Evolutionary conservation across 2,113 vertebrate genomes (phyloP), one percentile per base, ranked within the genome.

Genomic region (Pedionomus torquatus): DNA sequence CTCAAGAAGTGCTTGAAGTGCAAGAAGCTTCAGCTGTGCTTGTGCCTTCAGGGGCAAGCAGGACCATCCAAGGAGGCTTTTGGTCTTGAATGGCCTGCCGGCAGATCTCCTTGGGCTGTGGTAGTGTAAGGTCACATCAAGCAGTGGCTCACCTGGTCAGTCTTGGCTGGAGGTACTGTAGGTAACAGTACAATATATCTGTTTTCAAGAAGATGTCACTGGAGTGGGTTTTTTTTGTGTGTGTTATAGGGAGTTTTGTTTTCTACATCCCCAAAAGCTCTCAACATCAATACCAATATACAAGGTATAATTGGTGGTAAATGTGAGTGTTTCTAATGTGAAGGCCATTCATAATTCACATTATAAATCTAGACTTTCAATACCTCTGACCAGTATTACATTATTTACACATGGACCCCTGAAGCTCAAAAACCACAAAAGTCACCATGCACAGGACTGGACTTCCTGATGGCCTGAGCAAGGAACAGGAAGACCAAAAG

Each of bases 181-280:
- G 60, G 18, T 25, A 79, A 7, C 33, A 79, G 39, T 11, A 13
- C 33, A 33, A 69, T 17, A 58, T 24, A 64, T 39, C 16, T 2
- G 8, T 61, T 78, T 82, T 37, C 19, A 72, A 74, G 11, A 63
- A 14, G 16, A 72, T 23, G 3, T 6, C 21, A 4, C 6, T n/a
- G 26, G 15, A 6, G 4, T 2, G 44, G 44, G 16, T 4, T 8
- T 35, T 26, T 12, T 11, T 5, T n/a, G n/a, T n/a, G n/a, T 37
- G 13, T 28, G 17, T 57, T 48, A 25, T 1, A 2, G 6, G 2
- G 2, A 8, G 43, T 33, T 11, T 41, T 48, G 7, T 9, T 58
- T 63, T 30, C 9, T 17, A 52, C n/a, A 58, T 11, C 14, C 28
- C 10, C 17, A 41, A n/a, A 57, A 82, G 8, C 35, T 77, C n/a